Evolutionary conservation across 2,888 invertebrate genomes (phyloP).

Genomic region (Alviniconcha strummeri): DNA sequence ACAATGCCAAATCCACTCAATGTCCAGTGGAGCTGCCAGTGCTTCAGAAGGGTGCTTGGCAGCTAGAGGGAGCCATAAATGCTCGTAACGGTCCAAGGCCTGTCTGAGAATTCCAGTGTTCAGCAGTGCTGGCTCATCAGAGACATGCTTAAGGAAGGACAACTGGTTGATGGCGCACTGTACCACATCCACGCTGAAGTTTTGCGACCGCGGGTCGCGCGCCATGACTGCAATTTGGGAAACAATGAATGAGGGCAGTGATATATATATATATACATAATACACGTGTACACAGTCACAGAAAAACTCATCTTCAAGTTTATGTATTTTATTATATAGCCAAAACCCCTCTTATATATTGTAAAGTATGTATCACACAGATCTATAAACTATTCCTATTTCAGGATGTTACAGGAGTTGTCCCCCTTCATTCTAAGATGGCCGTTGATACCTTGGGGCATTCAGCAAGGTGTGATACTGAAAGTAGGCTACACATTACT

Average conservation of each 20-base stretch:
- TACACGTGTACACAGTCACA: too few relatives aligned
- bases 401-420: too few relatives aligned
- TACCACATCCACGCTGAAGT: constrained; percentile 47
- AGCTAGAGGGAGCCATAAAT: constrained; percentile 75
- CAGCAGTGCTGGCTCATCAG: constrained; percentile 56
- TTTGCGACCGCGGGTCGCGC: constrained; percentile 27
- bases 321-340: too few relatives aligned
- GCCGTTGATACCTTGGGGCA: too few relatives aligned
- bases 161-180: constrained; percentile 53
- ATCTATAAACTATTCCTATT: too few relatives aligned
- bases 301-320: too few relatives aligned
- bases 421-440: too few relatives aligned
- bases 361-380: too few relatives aligned
- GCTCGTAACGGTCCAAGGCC: constrained; percentile 75
- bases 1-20: constrained; percentile 76
- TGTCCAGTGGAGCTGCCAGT: constrained; percentile 75
- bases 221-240: constrained; percentile 17
- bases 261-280: too few relatives aligned
- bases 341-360: too few relatives aligned
- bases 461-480: too few relatives aligned
- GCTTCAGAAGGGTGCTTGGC: constrained; percentile 61
- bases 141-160: constrained; percentile 60
- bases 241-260: not conserved
- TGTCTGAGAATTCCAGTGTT: constrained; percentile 69
- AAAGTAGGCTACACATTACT: too few relatives aligned